These are phyloP conservation scores for Vollenhovia emeryi DNA, from an alignment of 1,140 invertebrate genomes.

Conservation along the genomic window DNA sequence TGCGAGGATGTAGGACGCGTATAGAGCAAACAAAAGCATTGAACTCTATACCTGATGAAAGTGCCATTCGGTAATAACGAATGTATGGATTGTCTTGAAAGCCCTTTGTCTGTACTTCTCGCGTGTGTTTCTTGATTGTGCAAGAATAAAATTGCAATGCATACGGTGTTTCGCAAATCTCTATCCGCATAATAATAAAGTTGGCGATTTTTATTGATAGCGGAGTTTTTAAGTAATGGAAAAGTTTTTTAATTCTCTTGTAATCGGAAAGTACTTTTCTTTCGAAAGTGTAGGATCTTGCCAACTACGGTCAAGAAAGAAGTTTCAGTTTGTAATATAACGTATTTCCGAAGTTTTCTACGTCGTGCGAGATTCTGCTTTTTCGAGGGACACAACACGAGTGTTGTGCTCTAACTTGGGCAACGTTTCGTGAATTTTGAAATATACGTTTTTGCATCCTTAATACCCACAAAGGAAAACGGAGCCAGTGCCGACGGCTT, in stretches of 20 bases:
- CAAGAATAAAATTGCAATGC: not conserved
- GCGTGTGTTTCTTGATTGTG: not conserved
- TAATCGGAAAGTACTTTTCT: constrained; percentile 39
- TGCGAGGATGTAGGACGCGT: not conserved
- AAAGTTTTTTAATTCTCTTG: constrained; percentile 51
- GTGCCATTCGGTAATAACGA: constrained; percentile 35
- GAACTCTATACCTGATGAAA: not conserved
- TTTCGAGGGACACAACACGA: constrained; percentile 4
- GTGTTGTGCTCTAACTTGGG: constrained; percentile 1
- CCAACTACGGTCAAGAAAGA: not conserved
- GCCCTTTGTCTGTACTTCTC: not conserved
- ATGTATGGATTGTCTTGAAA: constrained; percentile 7
- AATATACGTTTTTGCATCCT: constrained; percentile 47
- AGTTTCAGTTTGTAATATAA: constrained; percentile 30
- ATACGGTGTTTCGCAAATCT: not conserved
- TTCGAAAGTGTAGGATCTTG: not conserved
- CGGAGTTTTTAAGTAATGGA: not conserved
- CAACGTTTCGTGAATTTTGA: constrained; percentile 45
- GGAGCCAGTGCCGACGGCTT: constrained; percentile 12
- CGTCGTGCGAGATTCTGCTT: not conserved
- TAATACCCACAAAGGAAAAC: constrained; percentile 35
- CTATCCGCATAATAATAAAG: not conserved
- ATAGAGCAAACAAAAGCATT: not conserved
- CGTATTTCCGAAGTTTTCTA: constrained; percentile 43
- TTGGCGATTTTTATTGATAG: not conserved